Conservation (phyloP, 2,797 vertebrate genomes). For the Ceyx erithaca region DNA sequence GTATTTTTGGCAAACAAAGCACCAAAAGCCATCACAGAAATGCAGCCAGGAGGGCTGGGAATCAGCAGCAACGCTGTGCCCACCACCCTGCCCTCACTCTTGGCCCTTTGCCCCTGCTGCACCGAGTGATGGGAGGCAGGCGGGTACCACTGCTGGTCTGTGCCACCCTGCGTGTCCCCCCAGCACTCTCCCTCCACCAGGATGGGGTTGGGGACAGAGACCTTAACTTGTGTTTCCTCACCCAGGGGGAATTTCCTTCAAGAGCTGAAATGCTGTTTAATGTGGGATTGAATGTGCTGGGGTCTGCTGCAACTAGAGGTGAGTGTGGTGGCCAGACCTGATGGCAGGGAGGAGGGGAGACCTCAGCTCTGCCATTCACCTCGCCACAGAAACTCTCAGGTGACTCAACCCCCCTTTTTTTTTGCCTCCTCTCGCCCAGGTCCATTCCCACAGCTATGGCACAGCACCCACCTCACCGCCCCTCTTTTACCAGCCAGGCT, state of each 20-base stretch:
- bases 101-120: rapidly evolving
- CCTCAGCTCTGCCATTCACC: rapidly evolving
- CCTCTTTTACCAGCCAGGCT: background rate
- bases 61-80: rapidly evolving
- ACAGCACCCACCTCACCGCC: background rate
- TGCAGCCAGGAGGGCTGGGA: background rate
- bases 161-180: background rate
- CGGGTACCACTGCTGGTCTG: rapidly evolving
- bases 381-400: background rate
- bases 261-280: background rate
- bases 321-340: rapidly evolving
- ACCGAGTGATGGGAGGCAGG: rapidly evolving
- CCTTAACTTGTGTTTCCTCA: background rate
- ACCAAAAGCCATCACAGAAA: background rate
- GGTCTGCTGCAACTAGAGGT: background rate
- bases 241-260: background rate
- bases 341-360: background rate
- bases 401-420: rapidly evolving
- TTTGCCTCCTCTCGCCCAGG: rapidly evolving
- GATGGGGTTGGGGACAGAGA: background rate
- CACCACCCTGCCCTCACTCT: background rate
- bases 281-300: background rate
- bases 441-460: background rate
- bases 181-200: background rate
- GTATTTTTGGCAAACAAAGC: conserved; percentile 17